Base-by-base conservation (phyloP, 2,113 vertebrate species). In the Phoxinus phoxinus region DNA sequence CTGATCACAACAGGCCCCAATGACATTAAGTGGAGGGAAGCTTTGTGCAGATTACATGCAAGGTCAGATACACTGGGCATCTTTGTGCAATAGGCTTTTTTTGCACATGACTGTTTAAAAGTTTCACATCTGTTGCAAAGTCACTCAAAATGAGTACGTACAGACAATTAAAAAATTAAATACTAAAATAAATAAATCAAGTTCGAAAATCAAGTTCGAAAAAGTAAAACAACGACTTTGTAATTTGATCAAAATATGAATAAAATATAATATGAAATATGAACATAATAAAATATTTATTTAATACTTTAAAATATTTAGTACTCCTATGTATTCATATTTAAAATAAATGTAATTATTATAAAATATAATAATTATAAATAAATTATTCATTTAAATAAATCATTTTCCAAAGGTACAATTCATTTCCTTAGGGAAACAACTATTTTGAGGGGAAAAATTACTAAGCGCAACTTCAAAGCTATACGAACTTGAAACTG, bases 71-170 rank as follows among this genome's bases (percentile, higher is more conserved):
- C 88, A 88, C 87, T 80, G 91, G 85, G 89, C 85, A 69, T 84
- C 86, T 82, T 85, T 63, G 82, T 82, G 67, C 86, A 84, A 85
- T 44, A 46, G 37, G n/a, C 59, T 89, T 89, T 92, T 91, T 88
- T 92, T 93, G 91, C 92, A 88, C 81, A 41, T 69, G 91, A 89
- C 91, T 75, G 90, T 90, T 93, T 88, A 91, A 90, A 90, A 72
- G 78, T 12, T 27, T 63, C n/a, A 44, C 56, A 6, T 72, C 30
- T 37, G 51, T 81, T 75, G 41, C 41, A 25, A 17, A 46, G 71
- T 46, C 17, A 72, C 12, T 32, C 35, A 84, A 41, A 48, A 32
- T 8, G 17, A 37, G 5, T 32, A 30, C 2, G 5, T 21, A 44
- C 8, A 27, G 21, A 44, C 12, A 74, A 27, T 6, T 9, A 5